Evolutionary conservation across 2,888 invertebrate species (phyloP).

Genomic region (Psylliodes chrysocephalus): DNA sequence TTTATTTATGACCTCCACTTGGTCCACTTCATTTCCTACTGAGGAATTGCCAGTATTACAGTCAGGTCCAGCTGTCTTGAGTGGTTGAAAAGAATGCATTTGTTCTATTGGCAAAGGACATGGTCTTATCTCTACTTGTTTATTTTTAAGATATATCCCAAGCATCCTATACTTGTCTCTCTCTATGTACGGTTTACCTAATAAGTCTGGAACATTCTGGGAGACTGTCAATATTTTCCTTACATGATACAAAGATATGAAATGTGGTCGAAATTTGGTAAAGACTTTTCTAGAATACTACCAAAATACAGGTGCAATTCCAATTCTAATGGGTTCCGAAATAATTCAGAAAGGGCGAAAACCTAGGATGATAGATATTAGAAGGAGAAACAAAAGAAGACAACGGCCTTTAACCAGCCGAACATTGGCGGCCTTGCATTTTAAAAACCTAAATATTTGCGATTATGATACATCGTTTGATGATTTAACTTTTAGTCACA

Average conservation of each 20-base stretch:
- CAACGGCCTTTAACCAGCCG: slow-evolving; percentile 65
- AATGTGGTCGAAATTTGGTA: slow-evolving; percentile 80
- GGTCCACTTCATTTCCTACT: too few relatives aligned
- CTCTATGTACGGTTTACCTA: too few relatives aligned
- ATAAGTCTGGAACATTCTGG: too few relatives aligned
- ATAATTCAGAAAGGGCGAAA: slow-evolving; percentile 55
- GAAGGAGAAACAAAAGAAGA: slow-evolving; percentile 59
- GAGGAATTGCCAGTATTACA: too few relatives aligned
- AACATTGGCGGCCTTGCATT: slow-evolving; percentile 66
- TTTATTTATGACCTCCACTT: too few relatives aligned
- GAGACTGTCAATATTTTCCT: slow-evolving; percentile 41
- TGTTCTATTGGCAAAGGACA: too few relatives aligned
- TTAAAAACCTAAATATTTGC: slow-evolving; percentile 67
- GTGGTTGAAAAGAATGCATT: too few relatives aligned
- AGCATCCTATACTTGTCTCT: too few relatives aligned
- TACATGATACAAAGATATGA: slow-evolving; percentile 71
- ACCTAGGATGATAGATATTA: slow-evolving; percentile 48
- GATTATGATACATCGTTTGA: slow-evolving; percentile 68
- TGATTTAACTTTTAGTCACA: slow-evolving; percentile 57
- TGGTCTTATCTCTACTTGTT: too few relatives aligned
- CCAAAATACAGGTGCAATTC: slow-evolving; percentile 76
- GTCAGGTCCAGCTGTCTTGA: too few relatives aligned
- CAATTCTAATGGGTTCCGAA: slow-evolving; percentile 64
- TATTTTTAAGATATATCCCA: too few relatives aligned
- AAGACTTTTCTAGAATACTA: slow-evolving; percentile 85